phyloP scores from a whole-genome alignment of 2,797 vertebrate genomes.

The Microhierax caerulescens region DNA sequence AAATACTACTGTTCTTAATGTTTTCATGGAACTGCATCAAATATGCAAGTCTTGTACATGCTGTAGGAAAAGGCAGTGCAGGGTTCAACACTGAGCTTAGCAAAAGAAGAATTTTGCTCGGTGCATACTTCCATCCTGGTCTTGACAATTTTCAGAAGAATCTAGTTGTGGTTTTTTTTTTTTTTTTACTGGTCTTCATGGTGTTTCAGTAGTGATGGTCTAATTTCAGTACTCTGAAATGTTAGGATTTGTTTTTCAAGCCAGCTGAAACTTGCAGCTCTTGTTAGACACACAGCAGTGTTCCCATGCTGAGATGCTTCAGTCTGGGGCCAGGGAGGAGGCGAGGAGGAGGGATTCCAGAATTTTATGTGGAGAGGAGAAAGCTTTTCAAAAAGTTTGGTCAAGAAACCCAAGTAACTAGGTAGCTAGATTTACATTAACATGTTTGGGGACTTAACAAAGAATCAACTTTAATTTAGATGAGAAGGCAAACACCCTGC shows the following conservation, averaged over 20 bases:
- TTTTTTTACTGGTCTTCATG: neutral
- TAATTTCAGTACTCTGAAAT: neutral
- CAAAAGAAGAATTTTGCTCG: neutral
- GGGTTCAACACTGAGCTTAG: neutral
- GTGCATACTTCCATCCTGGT: neutral
- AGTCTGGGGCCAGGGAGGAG: rapidly evolving
- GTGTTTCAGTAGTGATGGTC: neutral
- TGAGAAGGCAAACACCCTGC: neutral
- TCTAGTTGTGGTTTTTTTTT: neutral
- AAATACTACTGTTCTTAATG: neutral
- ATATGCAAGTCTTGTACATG: neutral
- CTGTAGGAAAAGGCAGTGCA: neutral
- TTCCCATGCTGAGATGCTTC: neutral
- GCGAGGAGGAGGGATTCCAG: neutral
- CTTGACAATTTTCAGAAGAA: neutral
- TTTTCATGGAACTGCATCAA: neutral
- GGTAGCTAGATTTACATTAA: neutral
- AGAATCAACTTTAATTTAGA: neutral
- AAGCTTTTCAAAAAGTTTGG: neutral
- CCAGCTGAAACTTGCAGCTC: neutral
- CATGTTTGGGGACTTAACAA: neutral
- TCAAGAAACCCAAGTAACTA: neutral
- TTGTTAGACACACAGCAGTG: neutral
- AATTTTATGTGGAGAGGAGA: neutral
- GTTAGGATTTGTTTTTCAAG: neutral